phyloP scores from a whole-genome alignment of 92 coral and sea anemone genomes.

The Actinostola sp. region DNA sequence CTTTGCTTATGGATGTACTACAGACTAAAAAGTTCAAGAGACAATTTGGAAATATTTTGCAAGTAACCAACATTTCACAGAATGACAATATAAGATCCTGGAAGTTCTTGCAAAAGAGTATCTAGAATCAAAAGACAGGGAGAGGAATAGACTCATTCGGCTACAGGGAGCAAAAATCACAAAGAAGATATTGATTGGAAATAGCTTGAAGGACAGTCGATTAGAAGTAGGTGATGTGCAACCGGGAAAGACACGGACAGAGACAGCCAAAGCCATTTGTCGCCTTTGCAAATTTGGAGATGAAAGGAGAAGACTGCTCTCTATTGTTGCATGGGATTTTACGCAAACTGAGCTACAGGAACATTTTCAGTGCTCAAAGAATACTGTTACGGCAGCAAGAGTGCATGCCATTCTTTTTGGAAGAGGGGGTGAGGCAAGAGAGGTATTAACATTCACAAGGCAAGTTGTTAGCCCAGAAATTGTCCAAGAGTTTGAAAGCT shows the following conservation, averaged over 20 bases:
- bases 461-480: slow-evolving; percentile 25
- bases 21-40: neutral
- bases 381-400: slow-evolving; percentile 3
- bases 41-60: neutral
- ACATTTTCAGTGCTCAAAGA: neutral
- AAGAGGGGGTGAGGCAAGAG: neutral
- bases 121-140: no score
- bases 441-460: slow-evolving; percentile 8
- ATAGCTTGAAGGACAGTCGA: no score
- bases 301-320: neutral
- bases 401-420: slow-evolving; percentile 10
- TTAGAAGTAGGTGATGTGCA: no score
- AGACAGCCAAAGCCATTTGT: slow-evolving; percentile 29
- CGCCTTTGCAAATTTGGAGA: neutral
- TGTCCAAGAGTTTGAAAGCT: slow-evolving; percentile 27
- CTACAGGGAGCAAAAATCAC: no score
- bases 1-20: neutral
- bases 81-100: no score
- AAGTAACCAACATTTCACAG: neutral
- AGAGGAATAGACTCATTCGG: no score
- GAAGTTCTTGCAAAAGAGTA: no score
- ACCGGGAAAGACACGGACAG: no score
- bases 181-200: no score
- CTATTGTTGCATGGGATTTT: slow-evolving; percentile 4
- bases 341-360: neutral